Conservation (phyloP, 2,113 vertebrate species). For the Chroicocephalus ridibundus region DNA sequence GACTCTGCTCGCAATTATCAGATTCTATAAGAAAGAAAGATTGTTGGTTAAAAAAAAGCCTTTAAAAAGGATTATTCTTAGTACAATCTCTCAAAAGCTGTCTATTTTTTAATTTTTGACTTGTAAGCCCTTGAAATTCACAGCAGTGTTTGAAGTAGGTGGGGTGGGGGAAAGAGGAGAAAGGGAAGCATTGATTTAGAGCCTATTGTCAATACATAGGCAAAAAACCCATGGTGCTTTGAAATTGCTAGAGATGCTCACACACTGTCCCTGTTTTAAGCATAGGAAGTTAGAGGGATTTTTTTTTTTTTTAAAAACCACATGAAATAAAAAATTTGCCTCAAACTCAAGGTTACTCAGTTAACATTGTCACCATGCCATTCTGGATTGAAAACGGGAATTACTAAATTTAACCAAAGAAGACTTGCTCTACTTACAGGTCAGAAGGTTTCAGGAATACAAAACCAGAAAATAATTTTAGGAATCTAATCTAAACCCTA, state of each 20-base stretch:
- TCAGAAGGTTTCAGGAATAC: background rate
- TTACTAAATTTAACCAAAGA: background rate
- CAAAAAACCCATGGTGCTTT: background rate
- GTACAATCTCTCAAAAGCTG: background rate
- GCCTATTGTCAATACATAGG: background rate
- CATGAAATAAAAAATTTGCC: background rate
- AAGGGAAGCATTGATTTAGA: background rate
- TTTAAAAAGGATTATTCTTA: background rate
- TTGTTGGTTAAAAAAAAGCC: background rate
- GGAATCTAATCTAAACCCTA: background rate
- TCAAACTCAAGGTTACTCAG: background rate
- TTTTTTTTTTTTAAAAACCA: background rate
- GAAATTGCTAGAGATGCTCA: background rate
- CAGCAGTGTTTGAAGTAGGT: background rate
- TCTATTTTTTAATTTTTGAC: background rate
- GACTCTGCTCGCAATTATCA: constrained; percentile 69
- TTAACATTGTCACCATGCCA: background rate
- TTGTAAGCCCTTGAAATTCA: background rate
- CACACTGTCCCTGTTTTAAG: background rate
- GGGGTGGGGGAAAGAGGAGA: background rate
- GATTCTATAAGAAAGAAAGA: constrained; percentile 54
- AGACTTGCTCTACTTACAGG: background rate
- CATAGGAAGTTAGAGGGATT: background rate
- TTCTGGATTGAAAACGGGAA: background rate
- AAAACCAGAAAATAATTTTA: background rate